Conservation (phyloP, 2,888 invertebrate genomes). For the Pseudococcus viburni region DNA sequence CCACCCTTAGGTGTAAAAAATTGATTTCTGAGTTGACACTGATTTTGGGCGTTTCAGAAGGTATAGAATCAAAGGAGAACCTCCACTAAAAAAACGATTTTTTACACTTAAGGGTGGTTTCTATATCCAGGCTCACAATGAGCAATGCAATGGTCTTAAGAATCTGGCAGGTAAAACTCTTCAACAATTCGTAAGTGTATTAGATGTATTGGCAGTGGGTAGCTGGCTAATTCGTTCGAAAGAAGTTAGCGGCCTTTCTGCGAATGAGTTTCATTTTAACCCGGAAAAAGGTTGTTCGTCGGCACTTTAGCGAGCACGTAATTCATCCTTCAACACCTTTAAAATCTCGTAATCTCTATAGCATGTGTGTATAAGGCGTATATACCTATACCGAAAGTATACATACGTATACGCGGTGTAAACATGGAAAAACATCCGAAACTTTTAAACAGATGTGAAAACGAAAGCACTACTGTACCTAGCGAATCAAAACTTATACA, state of each 20-base stretch:
- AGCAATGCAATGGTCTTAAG: too few species aligned
- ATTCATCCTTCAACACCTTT: slow-evolving; percentile 47
- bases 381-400: neutral
- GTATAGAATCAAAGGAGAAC: too few species aligned
- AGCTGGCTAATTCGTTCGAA: neutral
- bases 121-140: too few species aligned
- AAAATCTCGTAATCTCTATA: slow-evolving; percentile 43
- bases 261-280: neutral
- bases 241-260: neutral
- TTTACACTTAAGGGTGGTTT: too few species aligned
- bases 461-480: slow-evolving; percentile 22
- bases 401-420: neutral
- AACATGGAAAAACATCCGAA: slow-evolving; percentile 23
- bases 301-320: slow-evolving; percentile 26
- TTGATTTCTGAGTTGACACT: too few species aligned
- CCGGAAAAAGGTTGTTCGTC: slow-evolving; percentile 17
- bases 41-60: too few species aligned
- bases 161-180: neutral
- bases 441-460: slow-evolving; percentile 37
- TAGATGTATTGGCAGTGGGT: too few species aligned
- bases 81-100: too few species aligned
- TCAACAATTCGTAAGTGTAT: neutral
- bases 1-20: too few species aligned
- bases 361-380: neutral
- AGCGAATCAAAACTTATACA: slow-evolving; percentile 24